These are phyloP conservation scores for Polypedilum pembai DNA, from an alignment of 1,140 invertebrate species.

Conservation along the genomic window DNA sequence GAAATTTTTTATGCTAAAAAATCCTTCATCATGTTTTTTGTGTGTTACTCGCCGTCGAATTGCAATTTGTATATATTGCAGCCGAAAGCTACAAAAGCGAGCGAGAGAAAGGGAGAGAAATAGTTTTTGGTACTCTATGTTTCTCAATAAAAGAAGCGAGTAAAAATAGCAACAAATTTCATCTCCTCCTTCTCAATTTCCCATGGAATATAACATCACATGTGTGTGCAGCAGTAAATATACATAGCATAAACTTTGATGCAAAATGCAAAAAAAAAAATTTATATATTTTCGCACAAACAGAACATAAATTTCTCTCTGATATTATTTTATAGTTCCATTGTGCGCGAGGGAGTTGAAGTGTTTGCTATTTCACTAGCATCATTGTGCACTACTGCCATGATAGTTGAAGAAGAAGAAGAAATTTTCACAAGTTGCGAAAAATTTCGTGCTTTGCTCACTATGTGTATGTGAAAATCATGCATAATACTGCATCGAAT, in stretches of 20 bases:
- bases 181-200: neutral
- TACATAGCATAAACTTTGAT: neutral
- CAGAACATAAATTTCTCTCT: slow-evolving; percentile 3
- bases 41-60: slow-evolving; percentile 2
- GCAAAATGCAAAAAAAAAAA: neutral
- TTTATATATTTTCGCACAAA: neutral
- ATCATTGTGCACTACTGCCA: neutral
- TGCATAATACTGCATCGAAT: neutral
- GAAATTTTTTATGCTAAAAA: neutral
- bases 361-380: neutral
- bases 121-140: neutral
- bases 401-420: neutral
- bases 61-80: neutral
- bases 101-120: neutral
- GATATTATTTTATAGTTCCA: slow-evolving; percentile 19
- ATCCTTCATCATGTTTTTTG: slow-evolving; percentile 17
- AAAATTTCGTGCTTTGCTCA: too few species aligned
- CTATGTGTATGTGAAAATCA: neutral
- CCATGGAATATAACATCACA: slow-evolving; percentile 4
- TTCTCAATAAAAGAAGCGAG: slow-evolving; percentile 9
- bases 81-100: slow-evolving; percentile 15
- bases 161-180: slow-evolving; percentile 9
- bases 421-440: neutral
- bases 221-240: neutral
- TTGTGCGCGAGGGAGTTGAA: neutral